Conservation (phyloP, 2,888 invertebrate genomes). For the Athalia cordata region DNA sequence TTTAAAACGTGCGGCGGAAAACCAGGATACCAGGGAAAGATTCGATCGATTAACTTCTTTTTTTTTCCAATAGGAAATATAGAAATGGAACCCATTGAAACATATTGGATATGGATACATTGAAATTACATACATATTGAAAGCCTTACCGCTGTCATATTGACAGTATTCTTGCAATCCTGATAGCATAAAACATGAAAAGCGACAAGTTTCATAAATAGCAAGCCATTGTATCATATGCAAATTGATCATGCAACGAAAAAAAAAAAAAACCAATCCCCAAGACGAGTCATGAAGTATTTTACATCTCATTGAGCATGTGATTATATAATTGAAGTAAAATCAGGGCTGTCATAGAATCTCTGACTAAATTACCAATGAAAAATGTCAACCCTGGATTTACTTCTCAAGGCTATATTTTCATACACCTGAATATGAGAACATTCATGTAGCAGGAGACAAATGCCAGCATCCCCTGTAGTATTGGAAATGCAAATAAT, state of each 20-base stretch:
- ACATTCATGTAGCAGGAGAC: conserved; percentile 10
- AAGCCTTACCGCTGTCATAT: conserved; percentile 43
- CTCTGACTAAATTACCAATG: not conserved
- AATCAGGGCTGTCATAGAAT: not conserved
- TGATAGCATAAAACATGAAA: conserved; percentile 36
- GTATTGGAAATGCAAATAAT: not conserved
- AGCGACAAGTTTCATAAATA: conserved; percentile 6
- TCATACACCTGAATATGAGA: conserved; percentile 20
- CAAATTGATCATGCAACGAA: conserved; percentile 23
- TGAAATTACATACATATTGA: not conserved
- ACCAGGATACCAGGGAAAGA: not conserved
- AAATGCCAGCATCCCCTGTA: conserved; percentile 35
- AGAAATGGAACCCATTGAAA: not conserved
- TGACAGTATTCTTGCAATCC: conserved; percentile 37
- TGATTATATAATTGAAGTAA: no score
- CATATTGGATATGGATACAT: not conserved
- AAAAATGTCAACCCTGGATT: not conserved
- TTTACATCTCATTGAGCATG: not conserved
- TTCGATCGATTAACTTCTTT: not conserved
- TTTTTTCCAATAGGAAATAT: not conserved
- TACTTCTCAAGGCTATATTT: no score
- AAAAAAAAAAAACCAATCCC: not conserved
- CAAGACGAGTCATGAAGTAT: conserved; percentile 14
- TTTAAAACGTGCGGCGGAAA: not conserved
- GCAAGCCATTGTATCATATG: not conserved